Percentiles rank a stretch among this genome's conserved stretches.
Conservation (phyloP, 2,888 invertebrate species). For the Megalurothrips usitatus region DNA sequence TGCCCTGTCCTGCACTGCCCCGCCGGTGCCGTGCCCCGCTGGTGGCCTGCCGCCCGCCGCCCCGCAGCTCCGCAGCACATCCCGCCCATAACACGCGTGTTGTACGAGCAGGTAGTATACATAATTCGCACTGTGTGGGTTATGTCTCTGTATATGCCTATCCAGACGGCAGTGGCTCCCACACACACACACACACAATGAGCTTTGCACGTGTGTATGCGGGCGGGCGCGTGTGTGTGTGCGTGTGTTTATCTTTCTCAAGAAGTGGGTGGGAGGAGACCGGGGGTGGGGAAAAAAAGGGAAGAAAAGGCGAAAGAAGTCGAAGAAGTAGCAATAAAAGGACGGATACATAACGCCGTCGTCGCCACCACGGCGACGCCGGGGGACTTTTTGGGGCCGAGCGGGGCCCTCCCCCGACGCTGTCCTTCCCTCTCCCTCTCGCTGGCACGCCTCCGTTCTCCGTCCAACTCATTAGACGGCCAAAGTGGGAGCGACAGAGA, state of each 20-base stretch:
- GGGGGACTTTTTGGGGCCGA: no score
- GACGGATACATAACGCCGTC: constrained; percentile 19
- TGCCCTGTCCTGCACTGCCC: background rate
- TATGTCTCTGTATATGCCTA: constrained; percentile 1
- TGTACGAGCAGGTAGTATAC: background rate
- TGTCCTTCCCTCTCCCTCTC: background rate
- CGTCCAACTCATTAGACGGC: background rate
- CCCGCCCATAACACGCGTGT: background rate
- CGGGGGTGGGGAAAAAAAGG: background rate
- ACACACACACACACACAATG: background rate
- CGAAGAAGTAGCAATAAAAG: constrained; percentile 13
- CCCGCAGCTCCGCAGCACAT: background rate
- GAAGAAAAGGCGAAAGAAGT: background rate
- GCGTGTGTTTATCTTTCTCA: constrained; percentile 17
- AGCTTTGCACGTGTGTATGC: background rate
- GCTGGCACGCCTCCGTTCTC: background rate
- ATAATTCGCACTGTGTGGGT: background rate
- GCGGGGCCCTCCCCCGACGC: background rate
- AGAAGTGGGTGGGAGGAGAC: constrained; percentile 1
- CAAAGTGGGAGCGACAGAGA: no score
- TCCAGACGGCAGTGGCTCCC: background rate
- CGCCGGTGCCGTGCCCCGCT: background rate
- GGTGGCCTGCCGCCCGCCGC: background rate
- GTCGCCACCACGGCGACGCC: background rate
- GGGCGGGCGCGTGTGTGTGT: background rate